Evolutionary conservation across 2,888 invertebrate species (phyloP).

Genomic region (Gymnocheta viridis): DNA sequence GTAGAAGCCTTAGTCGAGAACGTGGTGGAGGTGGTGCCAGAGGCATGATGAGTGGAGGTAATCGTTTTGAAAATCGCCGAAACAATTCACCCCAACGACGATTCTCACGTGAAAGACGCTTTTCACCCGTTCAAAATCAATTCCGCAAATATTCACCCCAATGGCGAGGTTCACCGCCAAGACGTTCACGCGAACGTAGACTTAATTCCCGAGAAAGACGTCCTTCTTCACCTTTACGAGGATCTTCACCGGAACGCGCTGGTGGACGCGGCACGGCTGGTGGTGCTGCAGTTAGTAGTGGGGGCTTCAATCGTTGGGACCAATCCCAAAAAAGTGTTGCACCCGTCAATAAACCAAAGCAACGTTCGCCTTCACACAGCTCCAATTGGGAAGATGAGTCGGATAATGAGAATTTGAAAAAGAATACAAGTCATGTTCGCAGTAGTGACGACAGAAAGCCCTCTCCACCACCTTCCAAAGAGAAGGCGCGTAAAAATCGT

Average conservation of each 20-base stretch:
- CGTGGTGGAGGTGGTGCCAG: constrained; percentile 74
- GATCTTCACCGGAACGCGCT: constrained; percentile 72
- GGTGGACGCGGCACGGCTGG: constrained; percentile 13
- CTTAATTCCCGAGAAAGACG: constrained; percentile 71
- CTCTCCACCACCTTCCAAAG: constrained; percentile 62
- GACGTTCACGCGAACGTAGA: constrained; percentile 75
- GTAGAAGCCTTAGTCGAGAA: constrained; percentile 77
- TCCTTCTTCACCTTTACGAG: constrained; percentile 77
- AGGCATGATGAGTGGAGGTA: constrained; percentile 68
- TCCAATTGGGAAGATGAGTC: constrained; percentile 75
- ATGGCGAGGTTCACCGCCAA: constrained; percentile 77
- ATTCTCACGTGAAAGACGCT: constrained; percentile 77
- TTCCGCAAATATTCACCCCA: constrained; percentile 79
- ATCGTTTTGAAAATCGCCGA: constrained; percentile 73
- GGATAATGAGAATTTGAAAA: constrained; percentile 39
- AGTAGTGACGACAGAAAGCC: constrained; percentile 57
- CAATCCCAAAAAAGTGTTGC: constrained; percentile 68
- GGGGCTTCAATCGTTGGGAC: constrained; percentile 77
- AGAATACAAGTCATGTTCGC: constrained; percentile 38
- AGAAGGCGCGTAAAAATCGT: constrained; percentile 71
- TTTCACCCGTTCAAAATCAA: constrained; percentile 76
- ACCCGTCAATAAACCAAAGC: constrained; percentile 68
- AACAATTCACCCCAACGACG: constrained; percentile 74
- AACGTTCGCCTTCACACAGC: constrained; percentile 73
- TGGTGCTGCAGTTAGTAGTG: constrained; percentile 51